Percentiles rank a stretch among this genome's conserved stretches.
phyloP scores from a whole-genome alignment of 1,140 invertebrate species.

The Asbolus verrucosus region DNA sequence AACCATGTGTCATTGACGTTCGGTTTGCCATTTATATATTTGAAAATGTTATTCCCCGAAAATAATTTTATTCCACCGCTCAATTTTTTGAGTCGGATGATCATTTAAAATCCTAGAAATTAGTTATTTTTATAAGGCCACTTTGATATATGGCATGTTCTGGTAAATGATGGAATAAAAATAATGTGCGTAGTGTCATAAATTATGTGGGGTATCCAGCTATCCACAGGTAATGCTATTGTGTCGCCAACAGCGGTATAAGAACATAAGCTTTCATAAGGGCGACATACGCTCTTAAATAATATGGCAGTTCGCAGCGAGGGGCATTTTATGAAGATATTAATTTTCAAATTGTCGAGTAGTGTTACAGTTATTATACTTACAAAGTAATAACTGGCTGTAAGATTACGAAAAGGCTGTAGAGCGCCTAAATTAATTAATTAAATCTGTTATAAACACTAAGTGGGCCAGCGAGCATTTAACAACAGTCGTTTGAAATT shows the following conservation, averaged over 20 bases:
- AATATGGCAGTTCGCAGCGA: constrained; percentile 54
- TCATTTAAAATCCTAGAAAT: constrained; percentile 5
- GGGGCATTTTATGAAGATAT: constrained; percentile 64
- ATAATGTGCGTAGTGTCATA: constrained; percentile 34
- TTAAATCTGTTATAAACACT: constrained; percentile 65
- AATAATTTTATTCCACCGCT: background rate
- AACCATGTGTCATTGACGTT: background rate
- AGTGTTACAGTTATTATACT: constrained; percentile 64
- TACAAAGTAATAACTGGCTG: constrained; percentile 63
- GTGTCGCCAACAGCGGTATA: constrained; percentile 46
- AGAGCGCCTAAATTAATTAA: constrained; percentile 64
- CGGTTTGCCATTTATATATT: no score
- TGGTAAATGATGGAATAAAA: constrained; percentile 38
- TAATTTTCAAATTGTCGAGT: constrained; percentile 64
- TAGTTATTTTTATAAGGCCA: constrained; percentile 5
- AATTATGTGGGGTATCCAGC: constrained; percentile 37
- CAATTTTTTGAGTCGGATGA: background rate
- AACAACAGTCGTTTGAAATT: constrained; percentile 53
- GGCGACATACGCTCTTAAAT: constrained; percentile 54
- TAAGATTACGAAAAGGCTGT: constrained; percentile 62
- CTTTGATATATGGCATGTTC: constrained; percentile 17
- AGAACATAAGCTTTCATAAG: constrained; percentile 60
- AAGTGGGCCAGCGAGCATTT: constrained; percentile 58
- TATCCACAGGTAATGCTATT: constrained; percentile 55
- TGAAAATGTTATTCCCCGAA: no score